Base-by-base conservation (phyloP, 2,888 invertebrate species). In the Hirtodrosophila cameraria region DNA sequence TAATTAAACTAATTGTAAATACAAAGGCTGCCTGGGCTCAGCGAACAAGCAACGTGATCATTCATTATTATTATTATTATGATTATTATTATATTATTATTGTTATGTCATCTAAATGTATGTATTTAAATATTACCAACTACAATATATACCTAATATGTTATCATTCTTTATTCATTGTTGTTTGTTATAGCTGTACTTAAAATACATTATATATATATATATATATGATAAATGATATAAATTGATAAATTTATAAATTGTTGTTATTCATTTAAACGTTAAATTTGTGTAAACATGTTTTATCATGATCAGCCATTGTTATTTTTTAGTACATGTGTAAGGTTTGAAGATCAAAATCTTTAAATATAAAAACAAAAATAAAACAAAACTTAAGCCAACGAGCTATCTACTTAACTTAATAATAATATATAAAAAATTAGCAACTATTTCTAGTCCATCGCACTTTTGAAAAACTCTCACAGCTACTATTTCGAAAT, bases 161-260 rank as follows among this genome's bases (percentile, higher is more conserved):
- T 38, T 59, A 59, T 66, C 73, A 64, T 61, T 65, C 58, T 58
- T 46, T 50, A 52, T 62, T 57, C 52, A 57, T 86, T 80, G 86
- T 80, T 86, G 74, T 80, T 83, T 84, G 84, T 80, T 80, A 84
- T 81, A 69, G 78, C 81, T 81, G 80, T 80, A 80, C 80, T 80
- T 84, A 80, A 85, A 59, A 53, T 31, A 52, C 25, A 33, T 18
- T 41, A 38, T 31, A 63, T 30, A 42, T 25, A 30, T 33, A 53
- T 18, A 30, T 35, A 28, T 41, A 27, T 18, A 33, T 3, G 28
- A 36, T 36, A 48, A 31, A 30, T 30, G 16, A 42, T 55, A 41
- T n/a, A n/a, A 54, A 48, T 23, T 12, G 35, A 49, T 53, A 6
- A 23, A 6, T 8, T 23, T 23, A 5, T 23, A 23, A 23, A 53